Evolutionary conservation across 2,888 invertebrate species (phyloP).

Genomic region (Matsumyia berberina): DNA sequence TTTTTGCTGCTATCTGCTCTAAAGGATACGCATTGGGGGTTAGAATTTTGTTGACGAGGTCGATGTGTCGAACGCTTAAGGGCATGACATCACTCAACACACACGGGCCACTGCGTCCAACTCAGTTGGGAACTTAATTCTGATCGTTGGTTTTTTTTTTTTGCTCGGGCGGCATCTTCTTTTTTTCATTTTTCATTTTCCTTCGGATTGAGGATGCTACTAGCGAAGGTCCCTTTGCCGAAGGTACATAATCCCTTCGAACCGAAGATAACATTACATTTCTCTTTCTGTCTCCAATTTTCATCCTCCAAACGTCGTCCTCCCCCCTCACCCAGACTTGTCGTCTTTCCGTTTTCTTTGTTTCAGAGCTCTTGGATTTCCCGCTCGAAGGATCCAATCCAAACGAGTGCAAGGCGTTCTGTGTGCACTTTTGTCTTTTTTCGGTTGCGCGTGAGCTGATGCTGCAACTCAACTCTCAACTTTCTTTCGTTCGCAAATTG

Average conservation of each 20-base stretch:
- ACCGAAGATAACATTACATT: constrained; percentile 66
- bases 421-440: constrained; percentile 31
- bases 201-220: constrained; percentile 14
- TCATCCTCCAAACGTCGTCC: not conserved
- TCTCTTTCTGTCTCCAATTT: constrained; percentile 28
- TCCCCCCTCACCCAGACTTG: constrained; percentile 14
- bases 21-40: not conserved
- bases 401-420: constrained; percentile 14
- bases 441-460: constrained; percentile 54
- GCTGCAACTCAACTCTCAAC: constrained; percentile 61
- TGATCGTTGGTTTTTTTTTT: not conserved
- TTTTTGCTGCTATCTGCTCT: too few species aligned
- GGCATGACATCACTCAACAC: too few species aligned
- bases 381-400: not conserved
- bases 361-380: constrained; percentile 40
- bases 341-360: constrained; percentile 49
- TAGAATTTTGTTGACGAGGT: not conserved
- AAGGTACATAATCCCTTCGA: constrained; percentile 59
- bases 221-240: constrained; percentile 11
- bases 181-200: constrained; percentile 55
- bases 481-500: constrained; percentile 56
- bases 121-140: too few species aligned
- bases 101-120: too few species aligned
- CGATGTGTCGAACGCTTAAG: too few species aligned
- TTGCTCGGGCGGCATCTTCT: not conserved